Conservation (phyloP, 2,888 invertebrate genomes). For the Lottia gigantea region DNA sequence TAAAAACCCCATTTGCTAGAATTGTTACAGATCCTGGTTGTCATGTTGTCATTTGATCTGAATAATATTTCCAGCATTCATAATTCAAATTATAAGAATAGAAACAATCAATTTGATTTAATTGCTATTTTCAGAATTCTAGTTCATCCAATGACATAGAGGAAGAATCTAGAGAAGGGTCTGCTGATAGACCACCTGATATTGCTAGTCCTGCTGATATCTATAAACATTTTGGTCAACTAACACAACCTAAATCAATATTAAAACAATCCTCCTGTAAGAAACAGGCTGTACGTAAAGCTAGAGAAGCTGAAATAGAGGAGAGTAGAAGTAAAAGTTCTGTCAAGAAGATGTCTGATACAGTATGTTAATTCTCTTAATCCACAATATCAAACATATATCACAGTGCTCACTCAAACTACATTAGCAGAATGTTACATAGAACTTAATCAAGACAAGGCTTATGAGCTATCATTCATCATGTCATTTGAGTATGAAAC, state of each 20-base stretch:
- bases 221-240: conserved; percentile 33
- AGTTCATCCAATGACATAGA: not conserved
- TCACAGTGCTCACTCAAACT: no score
- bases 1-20: not conserved
- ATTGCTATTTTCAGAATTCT: not conserved
- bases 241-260: conserved; percentile 42
- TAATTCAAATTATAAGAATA: not conserved
- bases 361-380: not conserved
- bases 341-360: not conserved
- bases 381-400: no score
- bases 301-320: conserved; percentile 10
- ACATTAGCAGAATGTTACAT: no score
- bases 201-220: conserved; percentile 45
- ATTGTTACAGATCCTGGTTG: not conserved
- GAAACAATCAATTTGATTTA: not conserved
- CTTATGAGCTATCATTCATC: no score
- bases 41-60: no score
- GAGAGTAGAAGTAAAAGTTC: conserved; percentile 6
- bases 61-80: not conserved
- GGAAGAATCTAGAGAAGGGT: not conserved
- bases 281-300: conserved; percentile 17
- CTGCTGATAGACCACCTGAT: conserved; percentile 11
- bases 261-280: conserved; percentile 37
- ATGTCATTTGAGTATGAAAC: no score
- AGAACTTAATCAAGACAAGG: no score